phyloP scores from a whole-genome alignment of 2,888 invertebrate species.

The Resseliella maxima region DNA sequence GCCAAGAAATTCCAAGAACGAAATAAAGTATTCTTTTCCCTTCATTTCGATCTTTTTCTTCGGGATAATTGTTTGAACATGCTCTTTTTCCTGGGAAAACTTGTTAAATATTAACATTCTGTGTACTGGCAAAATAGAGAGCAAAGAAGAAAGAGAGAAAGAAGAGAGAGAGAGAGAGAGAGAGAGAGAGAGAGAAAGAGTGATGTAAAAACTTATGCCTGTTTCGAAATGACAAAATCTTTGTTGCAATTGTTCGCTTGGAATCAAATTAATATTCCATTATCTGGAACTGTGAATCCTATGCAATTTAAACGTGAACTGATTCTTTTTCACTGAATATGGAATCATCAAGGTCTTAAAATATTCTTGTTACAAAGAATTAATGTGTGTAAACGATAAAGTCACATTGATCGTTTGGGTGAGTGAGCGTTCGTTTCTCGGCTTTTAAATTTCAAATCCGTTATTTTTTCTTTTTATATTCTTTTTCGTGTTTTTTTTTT shows the following conservation, averaged over 20 bases:
- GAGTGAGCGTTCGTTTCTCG: not conserved
- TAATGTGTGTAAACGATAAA: conserved; percentile 4
- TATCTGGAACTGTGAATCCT: conserved; percentile 4
- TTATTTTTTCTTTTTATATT: not conserved
- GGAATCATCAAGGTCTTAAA: not conserved
- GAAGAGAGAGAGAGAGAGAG: no score
- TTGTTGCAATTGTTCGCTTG: not conserved
- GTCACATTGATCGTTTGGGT: not conserved
- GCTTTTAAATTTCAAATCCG: conserved; percentile 29
- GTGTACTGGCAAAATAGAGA: not conserved
- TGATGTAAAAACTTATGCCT: not conserved
- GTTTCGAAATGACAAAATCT: not conserved
- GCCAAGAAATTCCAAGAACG: not conserved
- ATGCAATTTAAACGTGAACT: not conserved
- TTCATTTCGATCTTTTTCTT: not conserved
- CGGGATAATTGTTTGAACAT: conserved; percentile 11
- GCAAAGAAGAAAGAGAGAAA: no score
- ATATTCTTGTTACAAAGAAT: not conserved
- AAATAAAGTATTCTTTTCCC: not conserved
- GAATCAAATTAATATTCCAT: conserved; percentile 46
- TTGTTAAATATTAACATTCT: conserved; percentile 43
- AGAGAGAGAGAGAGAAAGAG: not conserved
- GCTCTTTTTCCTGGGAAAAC: not conserved
- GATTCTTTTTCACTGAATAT: not conserved
- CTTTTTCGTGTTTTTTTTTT: no score